A percentile compares a stretch with the other conserved stretches of the same genome.
These are phyloP conservation scores for Solenodon paradoxus DNA, from an alignment of 2,113 vertebrate species.

Conservation along the genomic window DNA sequence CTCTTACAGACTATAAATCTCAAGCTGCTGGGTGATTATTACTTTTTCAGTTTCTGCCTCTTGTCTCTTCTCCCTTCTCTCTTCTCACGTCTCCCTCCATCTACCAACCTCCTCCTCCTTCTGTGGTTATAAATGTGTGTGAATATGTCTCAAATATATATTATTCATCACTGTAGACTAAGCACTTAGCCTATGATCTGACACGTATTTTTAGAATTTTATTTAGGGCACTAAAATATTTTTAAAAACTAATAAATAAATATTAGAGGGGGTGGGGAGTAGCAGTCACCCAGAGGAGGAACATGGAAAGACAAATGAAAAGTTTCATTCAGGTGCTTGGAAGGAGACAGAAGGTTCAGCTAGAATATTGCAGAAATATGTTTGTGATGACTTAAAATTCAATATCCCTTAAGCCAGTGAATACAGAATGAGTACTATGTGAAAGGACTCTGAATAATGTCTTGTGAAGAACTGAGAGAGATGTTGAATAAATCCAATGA, in stretches of 20 bases:
- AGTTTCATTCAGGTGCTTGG: background rate
- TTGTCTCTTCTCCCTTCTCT: too few relatives aligned
- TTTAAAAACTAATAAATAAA: background rate
- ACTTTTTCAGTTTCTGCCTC: background rate
- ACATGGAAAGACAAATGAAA: background rate
- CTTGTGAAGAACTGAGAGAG: background rate
- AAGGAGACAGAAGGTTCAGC: background rate
- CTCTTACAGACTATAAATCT: background rate
- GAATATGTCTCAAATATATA: background rate
- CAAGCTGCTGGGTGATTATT: background rate
- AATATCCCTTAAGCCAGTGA: background rate
- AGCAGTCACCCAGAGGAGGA: background rate
- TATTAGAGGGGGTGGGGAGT: background rate
- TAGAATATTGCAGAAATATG: background rate
- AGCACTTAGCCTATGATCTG: background rate
- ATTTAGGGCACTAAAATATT: background rate
- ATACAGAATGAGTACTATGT: accelerated
- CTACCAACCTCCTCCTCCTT: too few relatives aligned
- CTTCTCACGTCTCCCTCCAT: too few relatives aligned
- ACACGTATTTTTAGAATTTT: background rate
- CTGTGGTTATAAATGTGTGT: too few relatives aligned
- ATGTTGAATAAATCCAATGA: background rate
- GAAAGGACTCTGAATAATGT: background rate
- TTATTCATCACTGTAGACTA: background rate
- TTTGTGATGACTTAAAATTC: background rate